Conservation (phyloP, 2,113 vertebrate species). For the Orycteropus afer region DNA sequence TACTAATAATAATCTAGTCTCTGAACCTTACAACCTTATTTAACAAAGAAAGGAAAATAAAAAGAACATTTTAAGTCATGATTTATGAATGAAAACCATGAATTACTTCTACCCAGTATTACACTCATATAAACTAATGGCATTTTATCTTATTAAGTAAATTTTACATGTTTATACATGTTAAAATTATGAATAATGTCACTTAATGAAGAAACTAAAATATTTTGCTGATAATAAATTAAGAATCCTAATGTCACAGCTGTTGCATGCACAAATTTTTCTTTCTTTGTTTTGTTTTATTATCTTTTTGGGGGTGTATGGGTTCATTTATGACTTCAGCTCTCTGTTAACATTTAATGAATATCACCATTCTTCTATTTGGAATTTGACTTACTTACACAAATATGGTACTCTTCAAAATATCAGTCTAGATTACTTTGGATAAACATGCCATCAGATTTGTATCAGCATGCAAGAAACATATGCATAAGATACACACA, state of each 20-base stretch:
- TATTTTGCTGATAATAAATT: background rate
- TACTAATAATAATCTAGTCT: background rate
- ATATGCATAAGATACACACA: too few relatives aligned
- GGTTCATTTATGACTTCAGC: background rate
- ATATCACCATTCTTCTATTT: background rate
- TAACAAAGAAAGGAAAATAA: background rate
- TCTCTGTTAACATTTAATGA: background rate
- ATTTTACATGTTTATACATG: conserved; percentile 10
- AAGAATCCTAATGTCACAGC: background rate
- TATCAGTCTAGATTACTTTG: too few relatives aligned
- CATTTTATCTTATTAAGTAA: background rate
- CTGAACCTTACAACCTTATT: background rate
- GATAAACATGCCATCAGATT: background rate
- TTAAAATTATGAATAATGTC: background rate
- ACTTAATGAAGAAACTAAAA: background rate
- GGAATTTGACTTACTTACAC: too few relatives aligned
- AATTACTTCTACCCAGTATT: background rate
- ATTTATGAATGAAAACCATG: background rate
- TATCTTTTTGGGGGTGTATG: background rate
- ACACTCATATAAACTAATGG: background rate
- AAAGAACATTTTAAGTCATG: background rate
- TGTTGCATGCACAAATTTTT: background rate
- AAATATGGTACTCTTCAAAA: too few relatives aligned
- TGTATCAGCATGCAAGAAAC: background rate
- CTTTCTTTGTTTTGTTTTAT: background rate